Conservation (phyloP, 2,888 invertebrate genomes). For the Sericinus montela region DNA sequence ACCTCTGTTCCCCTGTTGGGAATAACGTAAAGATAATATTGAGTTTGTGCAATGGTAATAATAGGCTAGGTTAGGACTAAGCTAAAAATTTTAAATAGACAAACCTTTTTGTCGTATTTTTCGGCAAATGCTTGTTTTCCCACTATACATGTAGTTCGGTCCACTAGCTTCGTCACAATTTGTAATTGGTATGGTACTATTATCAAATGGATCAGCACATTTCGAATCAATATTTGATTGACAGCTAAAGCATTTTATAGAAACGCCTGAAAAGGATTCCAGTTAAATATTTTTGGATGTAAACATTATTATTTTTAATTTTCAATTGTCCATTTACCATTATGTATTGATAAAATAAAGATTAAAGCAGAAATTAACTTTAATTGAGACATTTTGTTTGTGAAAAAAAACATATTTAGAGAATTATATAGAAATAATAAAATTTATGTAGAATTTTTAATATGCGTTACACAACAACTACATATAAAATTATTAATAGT, state of each 20-base stretch:
- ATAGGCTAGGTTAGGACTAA: too few species aligned
- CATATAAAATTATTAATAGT: too few species aligned
- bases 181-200: conserved; percentile 90
- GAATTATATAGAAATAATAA: too few species aligned
- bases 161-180: conserved; percentile 84
- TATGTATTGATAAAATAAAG: conserved; percentile 17
- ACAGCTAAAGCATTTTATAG: conserved; percentile 95
- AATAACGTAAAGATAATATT: too few species aligned
- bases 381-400: conserved; percentile 1
- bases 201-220: conserved; percentile 95
- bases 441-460: too few species aligned
- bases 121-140: conserved; percentile 90
- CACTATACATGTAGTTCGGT: conserved; percentile 83
- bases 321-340: not conserved
- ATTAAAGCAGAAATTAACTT: conserved; percentile 39
- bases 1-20: too few species aligned
- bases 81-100: too few species aligned
- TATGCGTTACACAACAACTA: too few species aligned
- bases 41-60: too few species aligned
- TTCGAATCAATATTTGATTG: conserved; percentile 93
- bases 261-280: conserved; percentile 65
- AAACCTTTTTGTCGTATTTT: conserved; percentile 94
- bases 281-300: conserved; percentile 25
- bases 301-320: conserved; percentile 38
- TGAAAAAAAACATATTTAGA: too few species aligned